A percentile compares a stretch with the other conserved stretches of the same genome.
phyloP scores from a whole-genome alignment of 2,888 invertebrate genomes.

The Zygaena filipendulae region DNA sequence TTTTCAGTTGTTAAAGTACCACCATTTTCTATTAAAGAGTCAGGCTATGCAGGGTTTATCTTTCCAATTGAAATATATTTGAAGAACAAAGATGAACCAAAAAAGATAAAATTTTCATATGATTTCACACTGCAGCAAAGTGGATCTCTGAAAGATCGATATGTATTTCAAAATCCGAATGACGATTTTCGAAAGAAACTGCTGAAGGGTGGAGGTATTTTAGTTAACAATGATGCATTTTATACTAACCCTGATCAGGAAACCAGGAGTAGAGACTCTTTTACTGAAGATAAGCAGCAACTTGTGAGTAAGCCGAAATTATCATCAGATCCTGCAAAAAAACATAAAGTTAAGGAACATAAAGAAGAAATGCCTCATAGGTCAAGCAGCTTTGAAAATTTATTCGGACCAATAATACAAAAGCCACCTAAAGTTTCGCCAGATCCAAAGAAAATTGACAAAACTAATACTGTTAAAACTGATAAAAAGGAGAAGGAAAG shows the following conservation, averaged over 20 bases:
- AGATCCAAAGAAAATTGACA: constrained; percentile 69
- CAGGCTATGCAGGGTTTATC: constrained; percentile 95
- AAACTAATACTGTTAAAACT: constrained; percentile 34
- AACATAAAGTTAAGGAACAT: constrained; percentile 69
- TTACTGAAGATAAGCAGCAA: constrained; percentile 67
- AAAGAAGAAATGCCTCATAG: constrained; percentile 67
- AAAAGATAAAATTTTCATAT: constrained; percentile 84
- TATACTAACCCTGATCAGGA: constrained; percentile 64
- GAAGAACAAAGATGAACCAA: constrained; percentile 90
- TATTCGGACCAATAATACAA: constrained; percentile 86
- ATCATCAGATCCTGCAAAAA: constrained; percentile 67
- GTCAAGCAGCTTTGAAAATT: constrained; percentile 76
- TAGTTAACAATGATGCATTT: constrained; percentile 50
- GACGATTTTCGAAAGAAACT: constrained; percentile 92
- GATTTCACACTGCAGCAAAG: constrained; percentile 85
- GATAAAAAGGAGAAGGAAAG: constrained; percentile 71
- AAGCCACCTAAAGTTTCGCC: constrained; percentile 78
- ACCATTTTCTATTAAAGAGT: constrained; percentile 89
- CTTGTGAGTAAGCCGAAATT: constrained; percentile 79
- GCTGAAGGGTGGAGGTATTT: constrained; percentile 85
- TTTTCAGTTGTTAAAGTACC: constrained; percentile 89
- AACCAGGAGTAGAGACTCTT: constrained; percentile 67
- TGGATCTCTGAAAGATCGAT: constrained; percentile 82
- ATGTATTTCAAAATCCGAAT: constrained; percentile 85
- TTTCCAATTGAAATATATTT: constrained; percentile 91